phyloP scores from a whole-genome alignment of 1,140 invertebrate genomes.

The Drosophila baimaii region DNA sequence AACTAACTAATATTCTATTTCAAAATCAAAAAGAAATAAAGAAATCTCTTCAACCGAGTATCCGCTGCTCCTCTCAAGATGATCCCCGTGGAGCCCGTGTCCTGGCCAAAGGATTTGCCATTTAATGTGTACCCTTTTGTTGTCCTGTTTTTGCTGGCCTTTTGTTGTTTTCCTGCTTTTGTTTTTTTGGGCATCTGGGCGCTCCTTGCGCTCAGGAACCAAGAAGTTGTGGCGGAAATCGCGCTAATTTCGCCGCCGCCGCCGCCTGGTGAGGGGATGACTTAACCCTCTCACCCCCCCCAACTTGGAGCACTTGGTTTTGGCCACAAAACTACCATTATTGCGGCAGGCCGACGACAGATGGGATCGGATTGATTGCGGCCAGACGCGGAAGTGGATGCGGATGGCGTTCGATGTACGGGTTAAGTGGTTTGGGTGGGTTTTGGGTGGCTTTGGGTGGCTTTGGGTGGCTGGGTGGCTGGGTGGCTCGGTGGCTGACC shows the following conservation, averaged over 20 bases:
- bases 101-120: not conserved
- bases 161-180: not conserved
- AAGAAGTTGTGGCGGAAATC: slow-evolving; percentile 65
- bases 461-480: not conserved
- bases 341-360: slow-evolving; percentile 49
- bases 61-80: not conserved
- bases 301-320: not conserved
- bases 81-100: not conserved
- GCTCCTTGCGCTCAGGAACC: slow-evolving; percentile 6
- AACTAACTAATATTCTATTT: too few relatives aligned
- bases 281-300: too few relatives aligned
- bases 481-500: not conserved
- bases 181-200: slow-evolving; percentile 4
- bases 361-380: slow-evolving; percentile 41
- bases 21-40: too few relatives aligned
- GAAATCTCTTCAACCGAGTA: too few relatives aligned
- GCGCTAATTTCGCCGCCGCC: slow-evolving; percentile 70
- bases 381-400: slow-evolving; percentile 37
- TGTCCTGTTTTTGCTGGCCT: not conserved
- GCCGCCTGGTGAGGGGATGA: not conserved
- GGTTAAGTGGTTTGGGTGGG: slow-evolving; percentile 7
- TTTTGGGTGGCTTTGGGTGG: too few relatives aligned
- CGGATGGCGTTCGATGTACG: slow-evolving; percentile 14
- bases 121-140: not conserved
- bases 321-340: slow-evolving; percentile 47